Percentiles rank a stretch among this genome's conserved stretches.
Conservation (phyloP, 2,888 invertebrate species). For the Megamerina dolium region DNA sequence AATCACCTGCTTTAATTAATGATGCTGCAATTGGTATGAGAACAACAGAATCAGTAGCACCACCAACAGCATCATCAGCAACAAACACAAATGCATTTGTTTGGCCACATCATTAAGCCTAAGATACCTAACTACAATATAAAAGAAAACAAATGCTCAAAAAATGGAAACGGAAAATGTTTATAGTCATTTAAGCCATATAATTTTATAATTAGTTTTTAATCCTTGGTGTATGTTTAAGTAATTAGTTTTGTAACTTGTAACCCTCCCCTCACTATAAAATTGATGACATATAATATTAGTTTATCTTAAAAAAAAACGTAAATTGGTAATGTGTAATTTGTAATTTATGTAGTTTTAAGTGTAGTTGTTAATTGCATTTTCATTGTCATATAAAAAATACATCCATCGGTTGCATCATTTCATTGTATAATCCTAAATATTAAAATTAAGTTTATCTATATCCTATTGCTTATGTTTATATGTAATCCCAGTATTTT, state of each 20-base stretch:
- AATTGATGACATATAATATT: too few species aligned
- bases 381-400: too few species aligned
- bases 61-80: slow-evolving; percentile 3
- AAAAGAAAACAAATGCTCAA: slow-evolving; percentile 7
- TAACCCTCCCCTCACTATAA: too few species aligned
- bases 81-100: slow-evolving; percentile 16
- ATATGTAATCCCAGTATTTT: too few species aligned
- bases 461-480: too few species aligned
- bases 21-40: slow-evolving; percentile 8
- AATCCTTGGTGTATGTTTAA: slow-evolving; percentile 1
- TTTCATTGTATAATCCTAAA: too few species aligned
- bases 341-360: slow-evolving; percentile 1
- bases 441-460: too few species aligned
- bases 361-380: slow-evolving; percentile 4
- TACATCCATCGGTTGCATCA: too few species aligned
- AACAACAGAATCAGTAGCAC: slow-evolving; percentile 14
- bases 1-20: slow-evolving; percentile 27
- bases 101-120: slow-evolving; percentile 9
- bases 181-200: slow-evolving; percentile 11
- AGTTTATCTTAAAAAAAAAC: too few species aligned
- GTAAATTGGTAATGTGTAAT: too few species aligned
- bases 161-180: not conserved
- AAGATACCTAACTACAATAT: slow-evolving; percentile 7
- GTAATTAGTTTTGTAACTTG: too few species aligned
- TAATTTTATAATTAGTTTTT: slow-evolving; percentile 1